These are phyloP conservation scores for Rousettus leschenaultii DNA, from an alignment of 2,113 vertebrate species.

Conservation along the genomic window DNA sequence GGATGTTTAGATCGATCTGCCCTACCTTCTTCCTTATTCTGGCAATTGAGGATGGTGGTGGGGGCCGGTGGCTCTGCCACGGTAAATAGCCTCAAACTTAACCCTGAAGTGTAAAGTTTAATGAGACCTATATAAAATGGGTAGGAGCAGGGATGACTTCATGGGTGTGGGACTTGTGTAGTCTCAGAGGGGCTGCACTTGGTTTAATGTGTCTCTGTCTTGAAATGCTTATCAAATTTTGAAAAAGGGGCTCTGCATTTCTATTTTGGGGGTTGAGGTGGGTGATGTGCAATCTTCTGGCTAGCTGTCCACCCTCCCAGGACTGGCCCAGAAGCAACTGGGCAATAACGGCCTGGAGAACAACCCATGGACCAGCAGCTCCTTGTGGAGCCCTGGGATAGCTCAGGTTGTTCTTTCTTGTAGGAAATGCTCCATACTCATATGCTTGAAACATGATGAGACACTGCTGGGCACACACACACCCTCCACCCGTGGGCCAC, in stretches of 20 bases:
- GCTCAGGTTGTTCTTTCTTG: conserved; percentile 74
- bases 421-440: conserved; percentile 62
- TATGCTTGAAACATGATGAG: not conserved
- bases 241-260: not conserved
- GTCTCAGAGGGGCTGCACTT: not conserved
- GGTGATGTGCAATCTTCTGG: not conserved
- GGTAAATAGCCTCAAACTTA: conserved; percentile 23
- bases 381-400: conserved; percentile 46
- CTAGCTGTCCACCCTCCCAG: not conserved
- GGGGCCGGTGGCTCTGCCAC: not conserved
- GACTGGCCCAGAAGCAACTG: not conserved
- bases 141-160: conserved; percentile 3
- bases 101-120: conserved; percentile 56
- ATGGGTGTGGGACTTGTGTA: not conserved
- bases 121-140: not conserved
- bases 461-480: too few species aligned
- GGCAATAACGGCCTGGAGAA: not conserved
- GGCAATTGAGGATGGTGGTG: conserved; percentile 26
- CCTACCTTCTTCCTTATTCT: conserved; percentile 14
- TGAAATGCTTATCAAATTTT: not conserved
- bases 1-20: not conserved
- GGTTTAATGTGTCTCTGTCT: not conserved
- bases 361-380: conserved; percentile 32
- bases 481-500: too few species aligned
- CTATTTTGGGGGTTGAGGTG: not conserved